Evolutionary conservation across 2,888 invertebrate genomes (phyloP).

Genomic region (Bombylius discolor): DNA sequence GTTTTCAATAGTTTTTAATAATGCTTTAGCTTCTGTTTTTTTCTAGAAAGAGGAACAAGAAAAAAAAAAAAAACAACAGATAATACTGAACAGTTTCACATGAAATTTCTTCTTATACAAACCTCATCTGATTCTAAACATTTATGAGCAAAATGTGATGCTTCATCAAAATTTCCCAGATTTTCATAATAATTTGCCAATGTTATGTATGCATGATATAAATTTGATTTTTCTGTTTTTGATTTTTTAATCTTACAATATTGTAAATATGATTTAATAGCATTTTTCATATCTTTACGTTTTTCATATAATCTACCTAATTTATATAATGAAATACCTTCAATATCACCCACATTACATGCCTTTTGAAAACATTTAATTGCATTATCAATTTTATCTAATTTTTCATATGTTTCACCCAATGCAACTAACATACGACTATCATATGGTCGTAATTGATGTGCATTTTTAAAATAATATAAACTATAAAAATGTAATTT

Average conservation of each 20-base stretch:
- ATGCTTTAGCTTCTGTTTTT: slow-evolving; percentile 82
- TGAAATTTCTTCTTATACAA: not conserved
- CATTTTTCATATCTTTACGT: slow-evolving; percentile 71
- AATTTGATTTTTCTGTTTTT: slow-evolving; percentile 58
- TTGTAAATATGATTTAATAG: slow-evolving; percentile 83
- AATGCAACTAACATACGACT: slow-evolving; percentile 93
- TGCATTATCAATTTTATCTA: slow-evolving; percentile 84
- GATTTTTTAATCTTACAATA: slow-evolving; percentile 67
- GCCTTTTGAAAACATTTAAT: slow-evolving; percentile 97
- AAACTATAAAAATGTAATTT: slow-evolving; percentile 92
- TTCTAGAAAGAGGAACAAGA: slow-evolving; percentile 42
- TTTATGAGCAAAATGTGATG: slow-evolving; percentile 86
- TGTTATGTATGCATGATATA: slow-evolving; percentile 77
- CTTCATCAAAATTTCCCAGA: slow-evolving; percentile 70
- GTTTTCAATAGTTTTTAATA: slow-evolving; percentile 64
- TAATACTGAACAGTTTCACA: not conserved
- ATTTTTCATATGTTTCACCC: slow-evolving; percentile 90
- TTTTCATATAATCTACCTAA: slow-evolving; percentile 90
- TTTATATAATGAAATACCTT: slow-evolving; percentile 87
- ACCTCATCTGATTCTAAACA: slow-evolving; percentile 87
- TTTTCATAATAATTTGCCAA: slow-evolving; percentile 82
- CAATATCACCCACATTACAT: slow-evolving; percentile 89
- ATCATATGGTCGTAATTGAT: slow-evolving; percentile 83
- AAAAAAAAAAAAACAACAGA: slow-evolving; percentile 1
- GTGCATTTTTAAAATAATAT: slow-evolving; percentile 91